A percentile compares a stretch with the other conserved stretches of the same genome.
These are phyloP conservation scores for Gymnothorax javanicus DNA, from an alignment of 2,797 vertebrate genomes.

Conservation along the genomic window DNA sequence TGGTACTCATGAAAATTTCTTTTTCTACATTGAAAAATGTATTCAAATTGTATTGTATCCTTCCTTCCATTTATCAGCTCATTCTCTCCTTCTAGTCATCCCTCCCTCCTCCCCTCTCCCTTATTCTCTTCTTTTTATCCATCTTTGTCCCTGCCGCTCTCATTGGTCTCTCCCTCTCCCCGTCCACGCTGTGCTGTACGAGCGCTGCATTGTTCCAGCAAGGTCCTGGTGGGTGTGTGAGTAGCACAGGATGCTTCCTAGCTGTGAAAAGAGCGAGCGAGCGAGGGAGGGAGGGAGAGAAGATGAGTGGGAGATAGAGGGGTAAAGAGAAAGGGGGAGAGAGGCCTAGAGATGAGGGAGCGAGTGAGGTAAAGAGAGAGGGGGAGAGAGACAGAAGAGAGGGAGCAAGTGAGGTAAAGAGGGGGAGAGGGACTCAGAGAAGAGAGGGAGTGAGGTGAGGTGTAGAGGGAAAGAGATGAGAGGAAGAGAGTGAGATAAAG, in stretches of 20 bases:
- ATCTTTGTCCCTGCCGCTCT: background rate
- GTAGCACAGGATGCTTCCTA: background rate
- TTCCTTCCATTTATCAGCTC: background rate
- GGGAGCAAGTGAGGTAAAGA: no score
- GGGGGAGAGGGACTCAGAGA: no score
- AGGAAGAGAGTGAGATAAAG: no score
- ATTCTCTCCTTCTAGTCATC: background rate
- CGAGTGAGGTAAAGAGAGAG: background rate
- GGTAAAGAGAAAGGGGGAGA: background rate
- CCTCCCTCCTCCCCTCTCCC: background rate
- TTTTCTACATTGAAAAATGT: background rate
- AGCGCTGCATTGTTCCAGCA: constrained; percentile 10
- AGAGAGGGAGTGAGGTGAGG: no score
- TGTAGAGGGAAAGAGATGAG: no score
- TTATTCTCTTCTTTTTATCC: background rate
- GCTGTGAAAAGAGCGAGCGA: background rate
- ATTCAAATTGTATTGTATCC: background rate
- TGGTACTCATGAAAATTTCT: background rate
- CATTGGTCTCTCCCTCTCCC: background rate
- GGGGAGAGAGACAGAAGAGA: background rate
- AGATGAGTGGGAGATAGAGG: background rate
- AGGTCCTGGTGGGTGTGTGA: background rate
- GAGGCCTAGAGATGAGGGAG: background rate
- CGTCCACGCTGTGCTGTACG: background rate
- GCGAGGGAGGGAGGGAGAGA: background rate